phyloP scores from a whole-genome alignment of 2,113 vertebrate species.

The Psilopogon haemacephalus region DNA sequence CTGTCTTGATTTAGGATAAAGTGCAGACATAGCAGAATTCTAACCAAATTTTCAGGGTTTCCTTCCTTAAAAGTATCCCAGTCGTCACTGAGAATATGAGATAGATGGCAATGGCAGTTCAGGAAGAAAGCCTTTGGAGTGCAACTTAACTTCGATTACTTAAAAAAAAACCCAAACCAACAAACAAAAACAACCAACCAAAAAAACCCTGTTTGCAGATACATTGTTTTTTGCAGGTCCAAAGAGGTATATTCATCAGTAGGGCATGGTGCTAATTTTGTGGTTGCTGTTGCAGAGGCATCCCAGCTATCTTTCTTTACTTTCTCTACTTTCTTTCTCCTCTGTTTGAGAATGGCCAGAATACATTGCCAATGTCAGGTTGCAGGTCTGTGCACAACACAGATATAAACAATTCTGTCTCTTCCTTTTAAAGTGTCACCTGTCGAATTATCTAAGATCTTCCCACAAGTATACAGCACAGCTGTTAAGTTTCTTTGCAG shows the following conservation, averaged over 20 bases:
- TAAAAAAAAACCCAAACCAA: not conserved
- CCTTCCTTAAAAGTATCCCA: not conserved
- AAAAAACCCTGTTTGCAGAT: not conserved
- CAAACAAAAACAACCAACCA: too few relatives aligned
- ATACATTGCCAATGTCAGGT: not conserved
- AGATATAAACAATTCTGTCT: not conserved
- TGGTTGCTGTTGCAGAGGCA: not conserved
- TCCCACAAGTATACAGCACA: conserved; percentile 29
- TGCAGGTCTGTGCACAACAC: not conserved
- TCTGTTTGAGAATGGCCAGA: not conserved
- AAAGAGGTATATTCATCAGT: not conserved
- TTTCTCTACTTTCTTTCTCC: too few relatives aligned
- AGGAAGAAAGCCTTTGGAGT: not conserved
- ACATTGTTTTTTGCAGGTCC: not conserved
- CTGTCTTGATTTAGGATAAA: not conserved
- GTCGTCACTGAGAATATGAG: not conserved
- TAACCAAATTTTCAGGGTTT: not conserved
- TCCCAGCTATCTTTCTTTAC: not conserved
- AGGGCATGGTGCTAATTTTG: not conserved
- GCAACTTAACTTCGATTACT: not conserved
- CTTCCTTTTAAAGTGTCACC: conserved; percentile 25
- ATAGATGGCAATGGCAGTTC: not conserved
- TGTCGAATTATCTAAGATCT: conserved; percentile 39
- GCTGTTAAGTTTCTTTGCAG: conserved; percentile 15
- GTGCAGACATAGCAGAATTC: not conserved